Conservation (phyloP, 2,888 invertebrate species). For the Drosophila aldrichi region DNA sequence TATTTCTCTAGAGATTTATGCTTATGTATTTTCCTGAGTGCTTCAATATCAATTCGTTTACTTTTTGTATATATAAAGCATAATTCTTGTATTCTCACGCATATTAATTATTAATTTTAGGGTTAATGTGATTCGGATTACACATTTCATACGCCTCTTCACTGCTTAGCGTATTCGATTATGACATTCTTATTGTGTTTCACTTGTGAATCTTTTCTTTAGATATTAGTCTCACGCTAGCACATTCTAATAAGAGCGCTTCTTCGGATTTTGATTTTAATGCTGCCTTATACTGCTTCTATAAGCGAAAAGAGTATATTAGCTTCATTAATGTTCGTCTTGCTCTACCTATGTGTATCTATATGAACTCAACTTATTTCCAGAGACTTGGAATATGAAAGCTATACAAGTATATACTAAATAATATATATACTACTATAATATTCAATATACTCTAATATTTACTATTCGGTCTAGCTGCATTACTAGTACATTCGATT, state of each 20-base stretch:
- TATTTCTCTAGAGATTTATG: too few relatives aligned
- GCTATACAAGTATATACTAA: too few relatives aligned
- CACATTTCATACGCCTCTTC: neutral
- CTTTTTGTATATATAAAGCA: neutral
- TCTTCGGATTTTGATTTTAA: neutral
- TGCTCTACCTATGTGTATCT: too few relatives aligned
- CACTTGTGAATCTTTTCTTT: neutral
- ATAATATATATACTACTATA: too few relatives aligned
- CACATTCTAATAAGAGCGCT: neutral
- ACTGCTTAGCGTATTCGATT: neutral
- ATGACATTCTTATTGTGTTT: constrained; percentile 7
- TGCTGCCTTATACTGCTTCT: neutral
- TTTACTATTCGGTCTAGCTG: too few relatives aligned
- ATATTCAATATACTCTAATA: too few relatives aligned
- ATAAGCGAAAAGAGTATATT: neutral
- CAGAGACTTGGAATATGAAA: too few relatives aligned
- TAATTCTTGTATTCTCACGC: neutral
- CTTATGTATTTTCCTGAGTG: neutral
- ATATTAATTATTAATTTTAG: neutral
- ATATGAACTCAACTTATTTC: too few relatives aligned
- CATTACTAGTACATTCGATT: neutral
- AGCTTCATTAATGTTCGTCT: too few relatives aligned
- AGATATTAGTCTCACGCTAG: neutral
- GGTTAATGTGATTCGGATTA: constrained; percentile 9
- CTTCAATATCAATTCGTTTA: neutral